phyloP scores from a whole-genome alignment of 64 coral and sea anemone species.

The Trachythela sp. region DNA sequence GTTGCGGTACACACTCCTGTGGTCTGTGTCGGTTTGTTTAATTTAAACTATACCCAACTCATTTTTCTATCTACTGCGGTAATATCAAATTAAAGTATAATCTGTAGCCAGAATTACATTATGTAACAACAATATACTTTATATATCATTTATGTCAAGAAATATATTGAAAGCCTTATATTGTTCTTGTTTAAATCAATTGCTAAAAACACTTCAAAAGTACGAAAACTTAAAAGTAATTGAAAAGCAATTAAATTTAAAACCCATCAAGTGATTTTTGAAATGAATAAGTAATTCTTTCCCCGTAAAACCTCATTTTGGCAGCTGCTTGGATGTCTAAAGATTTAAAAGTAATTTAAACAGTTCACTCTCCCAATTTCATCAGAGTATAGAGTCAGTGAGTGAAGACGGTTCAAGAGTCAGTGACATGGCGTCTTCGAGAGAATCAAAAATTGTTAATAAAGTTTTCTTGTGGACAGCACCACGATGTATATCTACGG shows the following conservation, averaged over 20 bases:
- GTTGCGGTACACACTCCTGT: background rate
- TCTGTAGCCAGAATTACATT: background rate
- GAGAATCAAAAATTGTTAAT: background rate
- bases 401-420: background rate
- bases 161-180: no score
- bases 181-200: no score
- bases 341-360: background rate
- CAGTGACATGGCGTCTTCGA: background rate
- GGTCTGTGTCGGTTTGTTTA: background rate
- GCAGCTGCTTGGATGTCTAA: background rate
- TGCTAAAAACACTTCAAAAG: no score
- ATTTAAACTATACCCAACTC: background rate
- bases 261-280: background rate
- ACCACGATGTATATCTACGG: constrained; percentile 83
- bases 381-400: background rate
- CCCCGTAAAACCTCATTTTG: background rate
- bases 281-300: background rate
- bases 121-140: no score
- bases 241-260: background rate
- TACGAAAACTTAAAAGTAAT: background rate
- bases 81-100: background rate
- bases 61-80: background rate
- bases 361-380: no score
- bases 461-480: constrained; percentile 80
- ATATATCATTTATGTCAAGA: no score